Base-by-base conservation (phyloP, 2,797 vertebrate species). In the Distichodus sexfasciatus region DNA sequence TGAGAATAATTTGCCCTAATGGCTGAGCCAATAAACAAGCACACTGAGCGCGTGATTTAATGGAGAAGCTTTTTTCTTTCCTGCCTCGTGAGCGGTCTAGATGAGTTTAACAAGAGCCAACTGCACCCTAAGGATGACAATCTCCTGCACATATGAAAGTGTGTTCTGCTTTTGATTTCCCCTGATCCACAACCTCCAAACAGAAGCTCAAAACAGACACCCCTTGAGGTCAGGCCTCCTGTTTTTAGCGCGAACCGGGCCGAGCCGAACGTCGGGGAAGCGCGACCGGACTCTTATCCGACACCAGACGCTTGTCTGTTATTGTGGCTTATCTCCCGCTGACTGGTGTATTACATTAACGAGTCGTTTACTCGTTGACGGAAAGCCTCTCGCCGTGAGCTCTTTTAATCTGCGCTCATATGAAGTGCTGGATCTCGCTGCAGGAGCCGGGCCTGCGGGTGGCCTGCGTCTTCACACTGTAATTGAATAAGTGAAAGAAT, bases 321-420 rank as follows among this genome's bases (percentile, higher is more conserved):
- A 69, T 78, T 53, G 61, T 68, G 78, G 41, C 51, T 46, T 80
- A 66, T 67, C 79, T 81, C 76, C 79, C 74, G 77, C 73, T 84
- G 79, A 85, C 55, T 86, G 77, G 84, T 80, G 84, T 82, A 80
- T 84, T 85, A 83, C 82, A 80, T 85, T 85, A 82, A 82, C 81
- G 77, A 75, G 65, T 81, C 61, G 71, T 82, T 81, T 15, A 6
- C 78, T 82, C 88, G 86, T 85, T 88, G 85, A 89, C 87, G 85
- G 85, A 86, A 88, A 88, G 84, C 77, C 85, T 83, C 76, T 79
- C 79, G 74, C 84, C 31, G 78, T 88, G 84, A 88, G 84, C 75
- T 81, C 80, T 85, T 89, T 90, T 90, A 89, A 90, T 90, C 88
- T 88, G 83, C 81, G 77, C 84, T 86, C 78, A 81, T 82, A 78